Percentiles rank a stretch among this genome's conserved stretches.
These are phyloP conservation scores for Sialis fuliginosa DNA, from an alignment of 2,888 invertebrate genomes.

Conservation along the genomic window DNA sequence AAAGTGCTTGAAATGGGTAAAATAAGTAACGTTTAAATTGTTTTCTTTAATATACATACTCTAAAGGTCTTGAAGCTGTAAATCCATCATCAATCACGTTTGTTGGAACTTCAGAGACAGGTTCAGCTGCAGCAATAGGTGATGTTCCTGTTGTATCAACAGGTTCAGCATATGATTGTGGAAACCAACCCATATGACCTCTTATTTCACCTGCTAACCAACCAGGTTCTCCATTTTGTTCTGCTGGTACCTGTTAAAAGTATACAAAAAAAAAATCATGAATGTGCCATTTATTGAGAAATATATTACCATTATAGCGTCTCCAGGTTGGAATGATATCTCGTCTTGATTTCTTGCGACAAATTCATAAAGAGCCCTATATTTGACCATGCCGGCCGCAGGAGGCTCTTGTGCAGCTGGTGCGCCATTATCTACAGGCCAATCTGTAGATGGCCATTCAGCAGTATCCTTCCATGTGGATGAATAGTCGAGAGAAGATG, in stretches of 20 bases:
- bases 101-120: constrained; percentile 25
- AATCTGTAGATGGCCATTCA: constrained; percentile 36
- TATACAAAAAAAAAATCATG: neutral
- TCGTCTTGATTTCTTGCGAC: constrained; percentile 84
- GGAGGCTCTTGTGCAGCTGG: constrained; percentile 20
- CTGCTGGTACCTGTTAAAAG: constrained; percentile 36
- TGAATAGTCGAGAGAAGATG: constrained; percentile 23
- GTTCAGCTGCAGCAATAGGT: constrained; percentile 18
- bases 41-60: constrained; percentile 24
- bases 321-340: constrained; percentile 83
- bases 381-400: constrained; percentile 41
- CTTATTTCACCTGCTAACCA: constrained; percentile 88
- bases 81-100: constrained; percentile 30
- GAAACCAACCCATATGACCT: constrained; percentile 91
- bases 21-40: neutral
- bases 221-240: constrained; percentile 88
- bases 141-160: constrained; percentile 31
- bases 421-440: constrained; percentile 27
- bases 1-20: too few relatives aligned
- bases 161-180: constrained; percentile 84
- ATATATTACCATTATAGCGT: constrained; percentile 56
- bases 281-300: neutral
- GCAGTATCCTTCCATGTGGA: constrained; percentile 39
- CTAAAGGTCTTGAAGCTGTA: constrained; percentile 22
- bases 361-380: constrained; percentile 88